Base-by-base conservation (phyloP, 1,140 invertebrate species). In the Spodoptera litura region DNA sequence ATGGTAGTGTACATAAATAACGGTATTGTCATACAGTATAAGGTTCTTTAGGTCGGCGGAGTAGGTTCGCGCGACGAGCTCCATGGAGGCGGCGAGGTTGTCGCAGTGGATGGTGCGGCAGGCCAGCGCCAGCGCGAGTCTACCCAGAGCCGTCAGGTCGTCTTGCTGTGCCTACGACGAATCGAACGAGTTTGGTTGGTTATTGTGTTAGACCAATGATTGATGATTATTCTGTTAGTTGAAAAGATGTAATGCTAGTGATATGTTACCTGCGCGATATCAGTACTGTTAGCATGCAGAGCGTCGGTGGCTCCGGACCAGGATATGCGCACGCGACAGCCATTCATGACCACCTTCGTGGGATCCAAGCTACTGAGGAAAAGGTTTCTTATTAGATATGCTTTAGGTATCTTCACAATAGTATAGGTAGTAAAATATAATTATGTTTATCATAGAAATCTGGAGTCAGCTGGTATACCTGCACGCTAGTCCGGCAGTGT, bases 31-130 rank as follows among this genome's bases (percentile, higher is more conserved):
- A 93, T 96, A 99, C 98, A 99, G 95, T 85, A 99, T 98, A 59
- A 99, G 96, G 94, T 99, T 99, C 89, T 98, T 97, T 84, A 99
- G 96, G 96, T 99, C 99, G 20, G 96, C 95, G 35, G 99, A 98
- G 92, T 99, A 99, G 83, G 97, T 97, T 84, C 98, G 96, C 58
- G 97, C 95, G 64, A 99, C 97, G 70, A 99, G 96, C 78, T 99
- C 98, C 87, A 99, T 95, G 25, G 98, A 98, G 0, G 97, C 97
- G 87, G 97, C 96, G 81, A 99, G 95, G 91, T 98, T 98, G 80
- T 98, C 97, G 80, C 97, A 98, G 88, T 98, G 96, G 44, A 98
- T 95, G 52, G 97, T 98, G 86, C 98, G 97, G 92, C 98, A 99
- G 8, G 98, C 98, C 80, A 99, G 94, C 0, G 98, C 97, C 62